Conservation (phyloP, 2,797 vertebrate species). For the Cossypha polioptera region DNA sequence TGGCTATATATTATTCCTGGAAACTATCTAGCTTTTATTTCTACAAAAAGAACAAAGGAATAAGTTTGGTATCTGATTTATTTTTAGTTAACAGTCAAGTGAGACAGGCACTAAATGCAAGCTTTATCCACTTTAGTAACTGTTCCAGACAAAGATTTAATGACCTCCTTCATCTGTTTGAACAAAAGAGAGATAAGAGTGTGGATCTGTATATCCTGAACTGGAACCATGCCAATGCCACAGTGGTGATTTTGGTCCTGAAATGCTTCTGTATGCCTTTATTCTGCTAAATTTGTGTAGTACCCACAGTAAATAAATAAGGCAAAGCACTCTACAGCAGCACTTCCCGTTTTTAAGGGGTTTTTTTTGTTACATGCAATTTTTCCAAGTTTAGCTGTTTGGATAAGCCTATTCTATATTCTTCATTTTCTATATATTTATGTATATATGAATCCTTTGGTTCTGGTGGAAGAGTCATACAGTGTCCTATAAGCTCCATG, state of each 20-base stretch:
- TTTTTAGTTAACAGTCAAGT: neutral
- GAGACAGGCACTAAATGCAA: neutral
- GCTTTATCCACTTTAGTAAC: neutral
- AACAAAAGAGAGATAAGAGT: neutral
- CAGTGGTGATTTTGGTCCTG: neutral
- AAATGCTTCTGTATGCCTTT: neutral
- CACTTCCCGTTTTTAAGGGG: neutral
- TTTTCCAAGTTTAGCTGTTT: neutral
- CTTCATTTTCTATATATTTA: neutral
- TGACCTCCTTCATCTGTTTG: neutral
- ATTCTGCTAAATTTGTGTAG: neutral
- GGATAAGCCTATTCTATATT: neutral
- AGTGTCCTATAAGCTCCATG: accelerated
- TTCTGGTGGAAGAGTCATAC: neutral
- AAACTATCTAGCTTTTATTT: neutral
- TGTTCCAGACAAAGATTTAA: neutral
- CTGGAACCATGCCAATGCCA: neutral
- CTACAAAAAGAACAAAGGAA: neutral
- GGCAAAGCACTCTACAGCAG: neutral
- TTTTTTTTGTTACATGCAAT: neutral
- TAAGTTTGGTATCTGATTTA: neutral
- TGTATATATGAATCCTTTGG: neutral
- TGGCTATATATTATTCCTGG: neutral
- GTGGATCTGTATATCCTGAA: neutral
- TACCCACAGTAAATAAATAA: neutral